Evolutionary conservation across 2,888 invertebrate genomes (phyloP), one percentile per base, ranked within the genome.

Genomic region (Chymomyza fuscimana): DNA sequence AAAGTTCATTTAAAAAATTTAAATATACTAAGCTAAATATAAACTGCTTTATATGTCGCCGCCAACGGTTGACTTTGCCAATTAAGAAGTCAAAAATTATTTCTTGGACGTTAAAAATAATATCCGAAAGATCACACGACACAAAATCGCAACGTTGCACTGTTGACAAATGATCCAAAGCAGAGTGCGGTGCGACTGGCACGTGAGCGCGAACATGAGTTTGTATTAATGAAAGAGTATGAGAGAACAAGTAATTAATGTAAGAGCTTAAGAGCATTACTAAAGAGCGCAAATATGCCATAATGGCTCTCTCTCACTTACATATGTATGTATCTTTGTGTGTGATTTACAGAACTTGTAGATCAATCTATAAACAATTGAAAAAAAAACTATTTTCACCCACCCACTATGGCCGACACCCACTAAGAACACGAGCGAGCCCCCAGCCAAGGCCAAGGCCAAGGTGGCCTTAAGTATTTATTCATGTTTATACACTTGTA

Each of bases 91-190:
- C 36, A 65, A 68, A 59, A 52, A 67, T 62, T 63, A 64, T 72
- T 62, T 56, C 63, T 65, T 69, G 66, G 61, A 32, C 58, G 76
- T 67, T 74, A 79, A 75, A 86, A 81, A 74, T 75, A 81, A 52
- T 16, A 50, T 60, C 50, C 72, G 73, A 71, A 72, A 64, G 65
- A 76, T 64, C 68, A 72, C 51, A 61, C 68, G 56, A 22, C 63
- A 19, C 65, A 61, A 81, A 83, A 70, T 76, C 81, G 83, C 83
- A 85, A 83, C 83, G 83, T 83, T 83, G 83, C 83, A 83, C 70
- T 79, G 79, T 82, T 78, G 76, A 79, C 74, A 75, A 79, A 60
- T 63, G 71, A 78, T 63, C 61, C 51, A 51, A 40, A 59, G 64
- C 59, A 74, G 65, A 67, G 64, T 65, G 77, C 68, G 75, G 68